Percentiles rank a stretch among this genome's conserved stretches.
phyloP scores from a whole-genome alignment of 2,888 invertebrate species.

The Liopterus haemorrhoidalis region DNA sequence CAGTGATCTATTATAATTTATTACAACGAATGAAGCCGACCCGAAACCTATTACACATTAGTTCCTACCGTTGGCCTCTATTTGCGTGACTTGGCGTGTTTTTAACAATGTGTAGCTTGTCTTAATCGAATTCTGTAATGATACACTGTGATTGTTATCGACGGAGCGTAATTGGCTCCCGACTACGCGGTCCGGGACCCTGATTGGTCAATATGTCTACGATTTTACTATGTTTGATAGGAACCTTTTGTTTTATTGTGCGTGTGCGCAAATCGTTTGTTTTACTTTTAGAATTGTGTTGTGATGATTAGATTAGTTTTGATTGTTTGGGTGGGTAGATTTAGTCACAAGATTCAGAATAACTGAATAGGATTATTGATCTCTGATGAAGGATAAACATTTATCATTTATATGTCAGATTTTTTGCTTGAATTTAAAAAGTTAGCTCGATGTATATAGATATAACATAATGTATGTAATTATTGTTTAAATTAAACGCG shows the following conservation, averaged over 20 bases:
- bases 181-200: slow-evolving; percentile 40
- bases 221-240: not conserved
- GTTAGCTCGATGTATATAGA: too few relatives aligned
- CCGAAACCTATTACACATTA: slow-evolving; percentile 24
- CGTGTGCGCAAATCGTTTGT: too few relatives aligned
- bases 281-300: too few relatives aligned
- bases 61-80: slow-evolving; percentile 42
- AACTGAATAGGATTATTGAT: too few relatives aligned
- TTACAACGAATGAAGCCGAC: slow-evolving; percentile 16
- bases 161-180: slow-evolving; percentile 43
- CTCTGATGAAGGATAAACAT: too few relatives aligned
- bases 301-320: too few relatives aligned
- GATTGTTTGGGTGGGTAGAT: too few relatives aligned
- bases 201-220: slow-evolving; percentile 39
- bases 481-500: too few relatives aligned
- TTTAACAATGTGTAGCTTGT: slow-evolving; percentile 38
- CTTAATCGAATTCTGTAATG: slow-evolving; percentile 43
- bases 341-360: too few relatives aligned
- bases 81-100: slow-evolving; percentile 42
- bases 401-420: too few relatives aligned
- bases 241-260: not conserved
- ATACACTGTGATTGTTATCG: slow-evolving; percentile 37
- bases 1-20: slow-evolving; percentile 23
- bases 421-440: too few relatives aligned
- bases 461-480: too few relatives aligned